phyloP scores from a whole-genome alignment of 1,140 invertebrate species.

The Pseudomyrmex pallidus region DNA sequence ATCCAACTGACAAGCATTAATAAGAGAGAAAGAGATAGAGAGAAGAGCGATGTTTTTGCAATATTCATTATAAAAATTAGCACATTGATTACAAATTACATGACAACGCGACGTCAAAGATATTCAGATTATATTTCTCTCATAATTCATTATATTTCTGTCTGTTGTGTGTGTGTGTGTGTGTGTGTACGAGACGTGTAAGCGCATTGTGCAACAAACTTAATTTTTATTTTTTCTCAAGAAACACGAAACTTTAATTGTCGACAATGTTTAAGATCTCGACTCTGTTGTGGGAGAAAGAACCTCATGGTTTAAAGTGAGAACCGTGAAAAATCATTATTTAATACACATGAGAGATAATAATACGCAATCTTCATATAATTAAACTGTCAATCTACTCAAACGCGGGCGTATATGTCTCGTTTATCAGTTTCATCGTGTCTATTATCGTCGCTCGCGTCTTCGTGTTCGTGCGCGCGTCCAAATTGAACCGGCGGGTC shows the following conservation, averaged over 20 bases:
- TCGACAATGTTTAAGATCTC: not conserved
- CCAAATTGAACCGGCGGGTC: not conserved
- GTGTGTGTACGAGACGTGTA: not conserved
- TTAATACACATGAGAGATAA: not conserved
- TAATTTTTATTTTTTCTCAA: not conserved
- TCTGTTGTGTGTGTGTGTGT: not conserved
- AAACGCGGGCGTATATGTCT: not conserved
- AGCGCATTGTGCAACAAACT: not conserved
- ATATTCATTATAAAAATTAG: slow-evolving; percentile 10
- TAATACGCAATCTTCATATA: not conserved
- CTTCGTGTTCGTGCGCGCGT: not conserved
- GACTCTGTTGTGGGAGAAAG: too few species aligned
- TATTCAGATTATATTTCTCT: not conserved
- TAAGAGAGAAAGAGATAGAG: not conserved
- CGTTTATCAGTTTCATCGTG: not conserved
- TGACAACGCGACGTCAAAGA: not conserved
- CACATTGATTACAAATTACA: not conserved
- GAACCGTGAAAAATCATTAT: not conserved
- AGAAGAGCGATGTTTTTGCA: not conserved
- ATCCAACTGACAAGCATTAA: not conserved
- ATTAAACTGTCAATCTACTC: not conserved
- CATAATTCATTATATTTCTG: not conserved
- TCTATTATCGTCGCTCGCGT: not conserved
- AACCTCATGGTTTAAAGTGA: too few species aligned
- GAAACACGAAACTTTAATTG: slow-evolving; percentile 1